Evolutionary conservation across 2,888 invertebrate species (phyloP).

Genomic region (Nephrotoma guestfalica): DNA sequence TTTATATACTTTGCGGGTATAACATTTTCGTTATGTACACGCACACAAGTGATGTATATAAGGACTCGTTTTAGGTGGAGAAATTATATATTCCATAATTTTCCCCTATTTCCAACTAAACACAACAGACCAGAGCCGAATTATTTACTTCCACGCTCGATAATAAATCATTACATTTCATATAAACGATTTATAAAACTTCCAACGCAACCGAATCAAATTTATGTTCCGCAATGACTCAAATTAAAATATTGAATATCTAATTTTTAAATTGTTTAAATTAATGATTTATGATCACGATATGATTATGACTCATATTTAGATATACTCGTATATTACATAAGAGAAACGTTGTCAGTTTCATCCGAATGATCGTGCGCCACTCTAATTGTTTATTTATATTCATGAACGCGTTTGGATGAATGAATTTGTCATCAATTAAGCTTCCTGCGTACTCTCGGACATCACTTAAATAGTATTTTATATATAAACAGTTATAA

Average conservation of each 20-base stretch:
- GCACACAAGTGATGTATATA: no score
- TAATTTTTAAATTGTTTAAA: background rate
- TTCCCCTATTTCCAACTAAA: background rate
- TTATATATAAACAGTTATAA: background rate
- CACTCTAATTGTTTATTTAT: background rate
- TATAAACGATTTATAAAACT: background rate
- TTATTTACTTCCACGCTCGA: background rate
- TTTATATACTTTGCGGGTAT: background rate
- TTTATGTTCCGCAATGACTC: background rate
- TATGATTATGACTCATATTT: background rate
- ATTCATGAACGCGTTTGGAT: background rate
- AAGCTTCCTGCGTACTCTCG: background rate
- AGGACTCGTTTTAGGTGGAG: background rate
- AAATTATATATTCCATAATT: background rate
- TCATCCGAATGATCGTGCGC: background rate
- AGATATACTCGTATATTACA: no score
- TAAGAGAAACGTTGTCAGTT: background rate
- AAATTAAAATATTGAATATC: background rate
- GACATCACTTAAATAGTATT: background rate
- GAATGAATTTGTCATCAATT: background rate
- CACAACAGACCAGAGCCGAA: background rate
- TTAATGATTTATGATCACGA: background rate
- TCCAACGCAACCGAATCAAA: background rate
- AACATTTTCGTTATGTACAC: background rate
- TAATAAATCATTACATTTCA: background rate